Conservation (phyloP, 1,140 invertebrate species). For the Lordiphosa mommai region DNA sequence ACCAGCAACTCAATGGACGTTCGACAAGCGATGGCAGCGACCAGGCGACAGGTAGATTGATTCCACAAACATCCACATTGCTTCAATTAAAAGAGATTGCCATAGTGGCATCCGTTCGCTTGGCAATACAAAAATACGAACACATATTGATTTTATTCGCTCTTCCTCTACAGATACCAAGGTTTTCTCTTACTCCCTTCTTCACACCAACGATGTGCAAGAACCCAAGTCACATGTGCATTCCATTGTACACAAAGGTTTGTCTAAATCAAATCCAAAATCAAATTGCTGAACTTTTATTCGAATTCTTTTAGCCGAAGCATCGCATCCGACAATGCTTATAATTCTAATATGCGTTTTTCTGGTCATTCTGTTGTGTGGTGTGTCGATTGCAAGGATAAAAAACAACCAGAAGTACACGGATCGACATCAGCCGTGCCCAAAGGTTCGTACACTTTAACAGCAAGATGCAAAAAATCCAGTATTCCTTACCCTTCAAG, state of each 20-base stretch:
- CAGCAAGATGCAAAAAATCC: no score
- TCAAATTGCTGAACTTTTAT: not conserved
- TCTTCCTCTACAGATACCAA: conserved; percentile 48
- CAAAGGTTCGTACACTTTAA: no score
- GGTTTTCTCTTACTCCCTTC: conserved; percentile 68
- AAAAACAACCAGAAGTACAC: conserved; percentile 70
- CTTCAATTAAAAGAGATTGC: no score
- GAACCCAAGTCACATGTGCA: conserved; percentile 68
- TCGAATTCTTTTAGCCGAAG: conserved; percentile 47
- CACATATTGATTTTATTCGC: not conserved
- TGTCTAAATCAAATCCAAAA: not conserved
- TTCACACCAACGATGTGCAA: conserved; percentile 70
- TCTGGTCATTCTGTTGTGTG: conserved; percentile 71
- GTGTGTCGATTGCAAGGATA: conserved; percentile 66
- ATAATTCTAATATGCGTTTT: conserved; percentile 93
- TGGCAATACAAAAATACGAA: no score
- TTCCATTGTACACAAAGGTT: conserved; percentile 68
- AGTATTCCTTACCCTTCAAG: no score
- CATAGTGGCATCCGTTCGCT: no score
- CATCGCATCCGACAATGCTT: conserved; percentile 80
- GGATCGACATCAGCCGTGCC: conserved; percentile 63
- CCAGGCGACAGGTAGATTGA: conserved; percentile 25
- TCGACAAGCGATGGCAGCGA: conserved; percentile 9
- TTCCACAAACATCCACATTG: no score
- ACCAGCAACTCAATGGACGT: conserved; percentile 12